Percentiles rank a stretch among this genome's conserved stretches.
Conservation (phyloP, 2,797 vertebrate species). For the Macropus fuliginosus region DNA sequence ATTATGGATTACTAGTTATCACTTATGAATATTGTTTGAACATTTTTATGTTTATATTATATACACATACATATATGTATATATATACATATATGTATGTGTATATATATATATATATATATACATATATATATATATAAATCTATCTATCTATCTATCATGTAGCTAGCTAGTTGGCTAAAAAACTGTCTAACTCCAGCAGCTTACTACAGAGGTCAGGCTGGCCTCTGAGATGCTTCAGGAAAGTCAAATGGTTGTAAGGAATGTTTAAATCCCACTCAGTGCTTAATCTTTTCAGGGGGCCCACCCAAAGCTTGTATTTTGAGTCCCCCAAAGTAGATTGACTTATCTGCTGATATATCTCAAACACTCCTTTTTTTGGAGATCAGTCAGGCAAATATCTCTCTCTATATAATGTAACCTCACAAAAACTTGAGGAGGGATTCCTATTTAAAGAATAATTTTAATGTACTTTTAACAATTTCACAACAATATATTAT, state of each 20-base stretch:
- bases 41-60: background rate
- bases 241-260: background rate
- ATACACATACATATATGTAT: too few species aligned
- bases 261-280: background rate
- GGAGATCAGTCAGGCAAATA: background rate
- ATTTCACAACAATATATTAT: too few species aligned
- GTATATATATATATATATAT: too few species aligned
- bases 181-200: background rate
- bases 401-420: background rate
- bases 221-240: background rate
- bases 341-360: background rate
- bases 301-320: background rate
- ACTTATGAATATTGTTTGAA: background rate
- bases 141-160: too few species aligned
- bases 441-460: too few species aligned
- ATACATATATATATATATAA: too few species aligned
- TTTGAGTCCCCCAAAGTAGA: background rate
- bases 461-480: too few species aligned
- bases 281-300: background rate
- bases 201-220: background rate
- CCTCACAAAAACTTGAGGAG: background rate
- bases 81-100: too few species aligned
- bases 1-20: too few species aligned
- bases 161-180: background rate
- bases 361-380: background rate